Evolutionary conservation across 2,888 invertebrate genomes (phyloP).

Genomic region (Campoletis raptor): DNA sequence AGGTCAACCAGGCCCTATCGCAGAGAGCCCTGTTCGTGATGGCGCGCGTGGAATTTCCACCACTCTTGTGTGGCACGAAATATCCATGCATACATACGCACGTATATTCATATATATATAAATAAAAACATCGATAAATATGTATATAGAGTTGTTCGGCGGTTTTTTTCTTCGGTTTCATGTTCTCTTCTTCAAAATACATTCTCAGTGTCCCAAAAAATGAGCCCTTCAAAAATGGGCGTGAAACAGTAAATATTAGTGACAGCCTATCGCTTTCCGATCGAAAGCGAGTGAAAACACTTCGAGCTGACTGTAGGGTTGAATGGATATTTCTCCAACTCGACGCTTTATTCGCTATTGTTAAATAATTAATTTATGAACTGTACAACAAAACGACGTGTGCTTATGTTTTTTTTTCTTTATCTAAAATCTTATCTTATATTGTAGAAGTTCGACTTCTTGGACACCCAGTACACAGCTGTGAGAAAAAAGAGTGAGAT

Average conservation of each 20-base stretch:
- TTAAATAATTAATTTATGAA: background rate
- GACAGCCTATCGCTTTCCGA: background rate
- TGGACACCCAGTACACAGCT: constrained; percentile 11
- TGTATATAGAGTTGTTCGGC: background rate
- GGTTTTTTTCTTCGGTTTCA: background rate
- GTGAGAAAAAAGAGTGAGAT: constrained; percentile 18
- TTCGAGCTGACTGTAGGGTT: too few relatives aligned
- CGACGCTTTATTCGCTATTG: too few relatives aligned
- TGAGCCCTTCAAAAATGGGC: too few relatives aligned
- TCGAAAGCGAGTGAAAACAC: too few relatives aligned
- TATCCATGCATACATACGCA: constrained; percentile 27
- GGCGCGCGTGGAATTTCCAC: constrained; percentile 77
- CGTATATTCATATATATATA: background rate
- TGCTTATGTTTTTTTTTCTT: background rate
- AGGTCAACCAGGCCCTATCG: constrained; percentile 77
- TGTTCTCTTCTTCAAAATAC: background rate
- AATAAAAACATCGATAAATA: background rate
- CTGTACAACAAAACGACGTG: background rate
- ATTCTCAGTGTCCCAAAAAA: background rate
- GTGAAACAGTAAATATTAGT: background rate
- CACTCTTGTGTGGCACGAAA: constrained; percentile 53
- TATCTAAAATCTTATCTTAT: background rate
- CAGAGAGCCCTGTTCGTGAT: constrained; percentile 68
- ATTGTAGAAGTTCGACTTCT: background rate
- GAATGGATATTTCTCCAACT: too few relatives aligned